Base-by-base conservation (phyloP, 2,113 vertebrate species). In the Cynoglossus semilaevis region DNA sequence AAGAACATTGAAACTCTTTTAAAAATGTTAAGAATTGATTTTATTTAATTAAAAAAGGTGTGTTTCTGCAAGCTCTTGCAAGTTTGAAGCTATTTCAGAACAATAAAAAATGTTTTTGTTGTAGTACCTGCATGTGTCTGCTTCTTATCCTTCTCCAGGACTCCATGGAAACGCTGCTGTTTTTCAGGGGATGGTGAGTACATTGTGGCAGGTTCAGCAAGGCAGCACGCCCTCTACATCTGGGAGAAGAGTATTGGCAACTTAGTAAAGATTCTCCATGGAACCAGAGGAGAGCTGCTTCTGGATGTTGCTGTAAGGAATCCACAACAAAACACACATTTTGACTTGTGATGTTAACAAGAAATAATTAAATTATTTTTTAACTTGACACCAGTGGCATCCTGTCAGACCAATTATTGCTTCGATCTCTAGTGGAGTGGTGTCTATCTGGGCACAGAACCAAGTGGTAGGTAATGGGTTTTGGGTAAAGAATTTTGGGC, bases 201-300 rank as follows among this genome's bases (percentile, higher is more conserved):
- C 59, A 99, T 99, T 1, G 96, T 98, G 58, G 97, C 97, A 0
- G 97, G 97, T 1, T 99, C 97, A 0, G 97, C 97, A 5, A 82
- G 95, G 3, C 97, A 98, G 79, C 97, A 98, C 1, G 97, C 97
- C 0, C 90, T 99, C 9, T 99, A 98, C 84, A 98, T 99, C 36
- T 99, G 96, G 96, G 96, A 98, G 85, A 99, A 98, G 77, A 99
- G 97, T 81, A 98, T 99, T 6, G 97, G 97, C 2, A 99, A 99
- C 87, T 88, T 98, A 68, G 97, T 98, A 77, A 98, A 98, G 79
- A 99, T 99, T 61, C 93, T 99, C 0, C 97, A 98, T 0, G 97
- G 96, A 0, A 99, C 96, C 0, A 88, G 97, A 15, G 97, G 97
- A 2, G 97, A 99, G 43, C 93, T 99, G 15, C 90, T 99, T 19